Conservation (phyloP, 2,797 vertebrate species). For the Echiichthys vipera region DNA sequence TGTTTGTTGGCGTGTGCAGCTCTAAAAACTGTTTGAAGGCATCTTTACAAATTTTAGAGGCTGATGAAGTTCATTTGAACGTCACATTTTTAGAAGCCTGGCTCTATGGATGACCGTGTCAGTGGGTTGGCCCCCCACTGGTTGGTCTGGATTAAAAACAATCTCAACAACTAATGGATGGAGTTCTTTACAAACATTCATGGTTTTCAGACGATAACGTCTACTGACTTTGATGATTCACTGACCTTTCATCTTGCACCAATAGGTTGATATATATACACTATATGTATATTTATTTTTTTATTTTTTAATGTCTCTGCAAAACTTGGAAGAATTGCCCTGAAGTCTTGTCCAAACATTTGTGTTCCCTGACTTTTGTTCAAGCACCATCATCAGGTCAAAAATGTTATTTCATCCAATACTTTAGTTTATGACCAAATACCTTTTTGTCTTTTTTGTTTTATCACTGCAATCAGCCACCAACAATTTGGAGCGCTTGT, state of each 20-base stretch:
- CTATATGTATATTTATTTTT: no score
- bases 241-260: no score
- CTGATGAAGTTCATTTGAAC: not conserved
- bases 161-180: not conserved
- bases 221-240: not conserved
- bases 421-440: not conserved
- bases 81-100: not conserved
- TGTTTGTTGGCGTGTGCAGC: constrained; percentile 2
- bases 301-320: not conserved
- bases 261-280: no score
- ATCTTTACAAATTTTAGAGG: constrained; percentile 5
- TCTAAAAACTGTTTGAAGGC: constrained; percentile 5
- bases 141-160: not conserved
- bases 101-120: not conserved
- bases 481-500: no score
- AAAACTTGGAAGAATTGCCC: not conserved
- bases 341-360: not conserved
- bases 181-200: not conserved
- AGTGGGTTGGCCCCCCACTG: no score
- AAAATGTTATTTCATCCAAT: not conserved
- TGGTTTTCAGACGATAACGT: not conserved
- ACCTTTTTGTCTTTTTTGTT: no score
- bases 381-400: no score
- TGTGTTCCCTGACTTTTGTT: not conserved
- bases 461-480: no score